Conservation (phyloP, 2,888 invertebrate genomes). For the Drosophila atroscutellata region DNA sequence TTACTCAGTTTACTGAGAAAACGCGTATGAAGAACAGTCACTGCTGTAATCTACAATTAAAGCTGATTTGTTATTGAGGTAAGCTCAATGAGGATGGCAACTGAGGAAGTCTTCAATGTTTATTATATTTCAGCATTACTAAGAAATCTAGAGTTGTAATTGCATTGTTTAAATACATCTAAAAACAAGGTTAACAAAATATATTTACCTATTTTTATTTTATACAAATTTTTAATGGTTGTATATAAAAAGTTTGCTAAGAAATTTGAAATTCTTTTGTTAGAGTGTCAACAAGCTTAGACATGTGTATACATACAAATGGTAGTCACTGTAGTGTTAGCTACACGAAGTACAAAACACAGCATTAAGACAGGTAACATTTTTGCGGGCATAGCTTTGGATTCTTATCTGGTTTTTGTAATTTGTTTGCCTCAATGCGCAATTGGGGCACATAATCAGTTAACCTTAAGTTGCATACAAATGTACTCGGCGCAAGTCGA, state of each 20-base stretch:
- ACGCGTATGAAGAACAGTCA: conserved; percentile 17
- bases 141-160: background rate
- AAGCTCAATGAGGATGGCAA: conserved; percentile 18
- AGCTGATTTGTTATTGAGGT: conserved; percentile 13
- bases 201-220: background rate
- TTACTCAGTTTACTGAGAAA: conserved; percentile 11
- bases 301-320: background rate
- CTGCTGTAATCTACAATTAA: conserved; percentile 32
- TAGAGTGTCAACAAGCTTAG: background rate
- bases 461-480: conserved; percentile 38
- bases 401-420: conserved; percentile 39
- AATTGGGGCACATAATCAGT: conserved; percentile 54
- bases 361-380: background rate
- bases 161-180: background rate
- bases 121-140: background rate
- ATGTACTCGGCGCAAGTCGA: conserved; percentile 24
- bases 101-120: conserved; percentile 38
- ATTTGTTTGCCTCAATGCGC: conserved; percentile 47
- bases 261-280: background rate
- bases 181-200: background rate
- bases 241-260: background rate
- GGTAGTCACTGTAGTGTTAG: background rate
- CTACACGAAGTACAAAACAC: background rate
- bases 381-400: conserved; percentile 10
- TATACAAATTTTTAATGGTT: background rate